Base-by-base conservation (phyloP, 2,888 invertebrate species). In the Eurois occulta region DNA sequence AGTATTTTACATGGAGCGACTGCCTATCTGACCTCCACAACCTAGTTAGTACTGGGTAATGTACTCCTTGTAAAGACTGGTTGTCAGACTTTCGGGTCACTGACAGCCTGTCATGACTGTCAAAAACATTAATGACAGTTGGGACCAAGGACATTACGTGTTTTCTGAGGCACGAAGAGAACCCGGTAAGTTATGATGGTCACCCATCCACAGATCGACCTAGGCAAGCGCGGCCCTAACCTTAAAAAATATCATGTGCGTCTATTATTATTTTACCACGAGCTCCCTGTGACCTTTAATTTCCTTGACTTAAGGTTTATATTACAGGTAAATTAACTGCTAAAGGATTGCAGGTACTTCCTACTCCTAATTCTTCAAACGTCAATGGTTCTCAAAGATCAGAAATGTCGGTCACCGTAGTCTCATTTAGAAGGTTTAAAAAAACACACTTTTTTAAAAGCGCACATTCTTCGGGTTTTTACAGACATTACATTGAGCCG, bases 401-500 rank as follows among this genome's bases (percentile, higher is more conserved):
- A 5, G n/a, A 52, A 24, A n/a, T 55, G 3, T 55, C n/a, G 11
- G n/a, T 55, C n/a, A 55, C 24, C n/a, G 11, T n/a, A 55, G n/a
- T n/a, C 11, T 55, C 5, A 13, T 55, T 58, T 13, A 13, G 16
- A 58, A 16, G 60, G 32, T 60, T 21, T 3, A 18, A 62, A 58
- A 60, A 32, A 2, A 10, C 60, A 32, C 2, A 62, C 21, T 62
- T 62, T 62, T 60, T 8, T 7, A 28, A 58, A 52, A 35, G n/a
- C 28, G 16, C 21, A 28, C 24, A 43, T 58, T 38, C 32, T 8
- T 18, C 2, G 55, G 78, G 46, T 58, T 80, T 78, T 80, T 72
- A 71, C 55, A 7, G 5, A 46, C 60, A 46, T n/a, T n/a, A 32
- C 35, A 65, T 46, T 65, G 35, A 32, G 41, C 24, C n/a, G 52